Evolutionary conservation across 2,113 vertebrate species (phyloP).

Genomic region (Ivindomyrus marchei): DNA sequence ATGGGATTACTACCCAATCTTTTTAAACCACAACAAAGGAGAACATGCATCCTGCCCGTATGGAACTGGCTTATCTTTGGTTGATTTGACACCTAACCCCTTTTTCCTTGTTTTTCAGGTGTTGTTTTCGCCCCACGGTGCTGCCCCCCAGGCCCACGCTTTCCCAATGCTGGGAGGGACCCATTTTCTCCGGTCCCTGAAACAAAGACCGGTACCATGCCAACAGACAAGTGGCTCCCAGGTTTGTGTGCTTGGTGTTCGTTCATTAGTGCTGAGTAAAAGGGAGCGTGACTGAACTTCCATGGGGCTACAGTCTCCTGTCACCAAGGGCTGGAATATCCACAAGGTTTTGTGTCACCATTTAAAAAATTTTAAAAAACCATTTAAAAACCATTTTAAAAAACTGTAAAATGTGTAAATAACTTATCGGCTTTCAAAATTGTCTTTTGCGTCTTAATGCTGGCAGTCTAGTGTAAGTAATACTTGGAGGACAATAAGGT

Average conservation of each 20-base stretch:
- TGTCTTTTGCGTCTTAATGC: neutral
- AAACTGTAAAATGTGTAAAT: neutral
- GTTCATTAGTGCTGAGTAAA: neutral
- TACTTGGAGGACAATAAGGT: neutral
- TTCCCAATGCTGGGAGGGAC: neutral
- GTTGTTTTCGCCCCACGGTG: neutral
- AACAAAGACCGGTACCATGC: neutral
- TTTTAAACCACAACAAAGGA: neutral
- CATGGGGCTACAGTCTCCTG: neutral
- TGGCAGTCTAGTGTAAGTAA: neutral
- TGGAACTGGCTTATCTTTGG: neutral
- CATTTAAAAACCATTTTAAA: no score
- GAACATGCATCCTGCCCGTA: neutral
- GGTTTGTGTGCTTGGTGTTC: neutral
- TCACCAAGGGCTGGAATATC: neutral
- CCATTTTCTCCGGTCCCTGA: neutral
- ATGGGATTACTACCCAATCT: neutral
- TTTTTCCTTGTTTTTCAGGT: neutral
- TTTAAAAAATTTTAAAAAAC: neutral
- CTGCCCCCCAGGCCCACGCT: neutral
- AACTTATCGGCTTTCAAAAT: slow-evolving; percentile 47
- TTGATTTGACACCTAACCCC: neutral
- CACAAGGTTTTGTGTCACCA: neutral
- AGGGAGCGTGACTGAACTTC: no score
- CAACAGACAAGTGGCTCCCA: neutral